Conservation (phyloP, 2,888 invertebrate genomes). For the Stictocephala bisonia region DNA sequence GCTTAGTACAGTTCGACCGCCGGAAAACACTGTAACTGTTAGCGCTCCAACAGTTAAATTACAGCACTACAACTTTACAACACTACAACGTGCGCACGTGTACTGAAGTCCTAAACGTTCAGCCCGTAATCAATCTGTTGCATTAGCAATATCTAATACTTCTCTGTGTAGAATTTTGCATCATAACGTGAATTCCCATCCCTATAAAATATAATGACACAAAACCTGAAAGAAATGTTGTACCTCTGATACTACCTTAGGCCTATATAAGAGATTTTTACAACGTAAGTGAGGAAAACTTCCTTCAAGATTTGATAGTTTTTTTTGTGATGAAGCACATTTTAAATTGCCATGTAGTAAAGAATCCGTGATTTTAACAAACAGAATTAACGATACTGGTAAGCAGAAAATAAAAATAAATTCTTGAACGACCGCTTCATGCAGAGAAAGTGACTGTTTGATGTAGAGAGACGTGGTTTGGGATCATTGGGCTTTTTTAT, state of each 20-base stretch:
- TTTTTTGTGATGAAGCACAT: neutral
- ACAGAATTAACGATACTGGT: neutral
- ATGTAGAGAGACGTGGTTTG: conserved; percentile 10
- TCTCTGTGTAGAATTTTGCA: conserved; percentile 4
- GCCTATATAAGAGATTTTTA: neutral
- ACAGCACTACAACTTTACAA: neutral
- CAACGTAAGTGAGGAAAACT: too few species aligned
- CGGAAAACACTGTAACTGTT: conserved; percentile 7
- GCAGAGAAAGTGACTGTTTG: conserved; percentile 1
- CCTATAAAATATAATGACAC: neutral
- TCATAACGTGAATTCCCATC: neutral
- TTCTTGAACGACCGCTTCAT: conserved; percentile 3
- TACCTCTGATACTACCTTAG: neutral
- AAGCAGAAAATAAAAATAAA: neutral
- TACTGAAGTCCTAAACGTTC: neutral
- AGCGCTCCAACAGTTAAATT: neutral
- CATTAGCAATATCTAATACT: neutral
- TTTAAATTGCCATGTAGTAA: neutral
- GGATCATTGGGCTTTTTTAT: neutral
- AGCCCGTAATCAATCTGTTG: neutral
- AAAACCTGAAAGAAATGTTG: neutral
- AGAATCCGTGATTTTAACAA: too few species aligned
- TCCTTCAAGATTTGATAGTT: conserved; percentile 3
- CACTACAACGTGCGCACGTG: neutral
- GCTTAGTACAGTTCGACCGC: conserved; percentile 1